Evolutionary conservation across 2,113 vertebrate species (phyloP), one percentile per base, ranked within the genome.

Genomic region (Nematolebias whitei): DNA sequence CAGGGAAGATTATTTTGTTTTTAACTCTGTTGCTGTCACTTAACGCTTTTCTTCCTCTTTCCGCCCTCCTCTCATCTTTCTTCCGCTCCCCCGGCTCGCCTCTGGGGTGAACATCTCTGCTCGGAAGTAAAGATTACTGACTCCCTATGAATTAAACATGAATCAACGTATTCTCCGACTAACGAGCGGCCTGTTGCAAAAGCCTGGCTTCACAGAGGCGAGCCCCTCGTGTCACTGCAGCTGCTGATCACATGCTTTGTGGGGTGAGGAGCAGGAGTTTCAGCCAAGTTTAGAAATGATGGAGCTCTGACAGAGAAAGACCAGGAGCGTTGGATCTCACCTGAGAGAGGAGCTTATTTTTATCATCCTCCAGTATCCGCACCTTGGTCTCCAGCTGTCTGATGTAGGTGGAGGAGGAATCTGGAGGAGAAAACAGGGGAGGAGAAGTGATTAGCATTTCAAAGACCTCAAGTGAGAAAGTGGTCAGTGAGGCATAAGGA

Each of bases 361-460:
- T 95, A 73, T 98, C 94, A 40, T 96, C 95, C 80, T 97, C 96
- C 82, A 98, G 91, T 68, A 96, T 93, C 71, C 95, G 95, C 85
- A 96, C 95, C 91, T 96, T 98, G 57, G 93, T 94, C 92, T 98
- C 97, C 88, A 98, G 93, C 87, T 96, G 97, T 65, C 95, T 90
- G 91, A 96, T 94, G 85, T 97, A 97, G 91, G 93, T 94, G 80
- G 95, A 94, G 60, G 96, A 95, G 2, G 96, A 85, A 91, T 98
- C 97, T 99, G 80, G 54, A 70, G 63, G 59, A 71, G 60, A 65
- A 69, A 72, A 2, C 16, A 29, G 79, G 69, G 18, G 50, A 79
- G 62, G 63, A 68, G 66, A 52, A 29, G 19, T 1, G 52, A 86
- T 91, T 85, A 88, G 84, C 83, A 91, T 88, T 88, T 87, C 74